A percentile compares a stretch with the other conserved stretches of the same genome.
Evolutionary conservation across 2,888 invertebrate species (phyloP).

Genomic region (Operophtera brumata): DNA sequence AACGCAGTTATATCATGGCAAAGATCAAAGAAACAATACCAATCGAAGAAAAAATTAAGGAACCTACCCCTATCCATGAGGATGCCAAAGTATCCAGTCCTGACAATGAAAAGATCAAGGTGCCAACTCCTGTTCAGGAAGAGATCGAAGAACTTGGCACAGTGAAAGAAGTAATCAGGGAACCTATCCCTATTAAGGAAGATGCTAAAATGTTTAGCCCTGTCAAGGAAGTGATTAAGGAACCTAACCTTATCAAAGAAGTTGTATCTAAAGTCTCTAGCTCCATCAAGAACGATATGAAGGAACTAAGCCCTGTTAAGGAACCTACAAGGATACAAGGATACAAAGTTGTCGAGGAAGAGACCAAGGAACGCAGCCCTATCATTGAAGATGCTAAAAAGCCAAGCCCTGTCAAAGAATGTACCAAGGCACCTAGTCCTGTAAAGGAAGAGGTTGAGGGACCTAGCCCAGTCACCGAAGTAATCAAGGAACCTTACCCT

Average conservation of each 20-base stretch:
- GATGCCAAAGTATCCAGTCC: constrained; percentile 2
- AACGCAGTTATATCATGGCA: no score
- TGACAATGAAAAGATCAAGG: not conserved
- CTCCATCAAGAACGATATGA: no score
- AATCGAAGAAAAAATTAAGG: constrained; percentile 9
- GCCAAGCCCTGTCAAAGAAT: constrained; percentile 6
- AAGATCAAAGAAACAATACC: no score
- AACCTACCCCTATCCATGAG: constrained; percentile 3
- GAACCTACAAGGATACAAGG: no score
- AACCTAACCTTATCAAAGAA: constrained; percentile 12
- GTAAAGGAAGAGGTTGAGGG: constrained; percentile 1
- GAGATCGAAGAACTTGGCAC: constrained; percentile 10
- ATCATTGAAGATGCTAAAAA: constrained; percentile 6
- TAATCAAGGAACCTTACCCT: constrained; percentile 12
- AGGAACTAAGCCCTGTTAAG: no score
- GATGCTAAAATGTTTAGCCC: constrained; percentile 22
- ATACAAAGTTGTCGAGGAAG: no score
- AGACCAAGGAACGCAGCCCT: not conserved
- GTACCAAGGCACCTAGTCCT: not conserved
- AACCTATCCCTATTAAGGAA: constrained; percentile 9
- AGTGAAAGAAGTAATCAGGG: constrained; percentile 14
- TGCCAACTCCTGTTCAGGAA: not conserved
- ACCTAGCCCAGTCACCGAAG: constrained; percentile 5
- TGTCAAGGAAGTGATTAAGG: constrained; percentile 17
- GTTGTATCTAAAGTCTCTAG: no score